Percentiles rank a stretch among this genome's conserved stretches.
Evolutionary conservation across 2,113 vertebrate species (phyloP).

Genomic region (Aramus guarauna): DNA sequence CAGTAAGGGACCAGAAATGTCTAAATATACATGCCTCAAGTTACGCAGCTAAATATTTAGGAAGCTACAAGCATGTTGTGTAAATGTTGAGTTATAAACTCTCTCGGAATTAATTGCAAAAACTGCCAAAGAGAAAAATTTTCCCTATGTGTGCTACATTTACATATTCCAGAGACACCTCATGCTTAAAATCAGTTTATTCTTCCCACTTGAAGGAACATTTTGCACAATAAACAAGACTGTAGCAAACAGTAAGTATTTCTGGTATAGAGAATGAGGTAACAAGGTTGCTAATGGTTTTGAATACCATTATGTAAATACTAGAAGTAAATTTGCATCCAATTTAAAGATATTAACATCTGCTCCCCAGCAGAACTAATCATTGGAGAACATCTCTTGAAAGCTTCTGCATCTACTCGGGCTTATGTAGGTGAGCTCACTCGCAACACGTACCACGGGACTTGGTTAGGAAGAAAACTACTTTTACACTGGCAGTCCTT

Average conservation of each 20-base stretch:
- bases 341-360: neutral
- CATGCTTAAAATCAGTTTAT: neutral
- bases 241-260: neutral
- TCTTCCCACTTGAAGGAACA: neutral
- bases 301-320: neutral
- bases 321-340: neutral
- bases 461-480: neutral
- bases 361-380: neutral
- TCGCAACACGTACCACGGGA: neutral
- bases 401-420: neutral
- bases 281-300: neutral
- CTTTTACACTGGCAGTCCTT: neutral
- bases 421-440: neutral
- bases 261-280: neutral
- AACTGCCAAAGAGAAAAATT: neutral
- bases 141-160: neutral
- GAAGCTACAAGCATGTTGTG: neutral
- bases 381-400: neutral
- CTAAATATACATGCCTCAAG: neutral
- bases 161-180: neutral
- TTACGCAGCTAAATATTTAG: neutral
- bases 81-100: neutral
- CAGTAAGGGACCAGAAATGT: neutral
- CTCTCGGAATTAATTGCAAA: neutral
- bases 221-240: neutral